Conservation (phyloP, 2,888 invertebrate species). For the Synergus gifuensis region DNA sequence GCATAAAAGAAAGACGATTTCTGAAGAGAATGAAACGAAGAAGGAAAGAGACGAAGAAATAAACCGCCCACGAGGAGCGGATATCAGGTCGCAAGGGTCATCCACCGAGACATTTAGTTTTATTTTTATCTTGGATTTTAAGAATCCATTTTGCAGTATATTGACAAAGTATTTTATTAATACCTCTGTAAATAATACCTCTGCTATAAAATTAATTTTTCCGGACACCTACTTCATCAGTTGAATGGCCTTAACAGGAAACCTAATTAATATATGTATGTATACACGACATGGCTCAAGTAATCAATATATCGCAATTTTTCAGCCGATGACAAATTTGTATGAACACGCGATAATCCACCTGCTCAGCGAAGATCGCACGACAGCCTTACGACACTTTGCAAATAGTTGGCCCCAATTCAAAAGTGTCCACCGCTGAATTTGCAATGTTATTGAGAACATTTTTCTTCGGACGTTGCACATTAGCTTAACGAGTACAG, state of each 20-base stretch:
- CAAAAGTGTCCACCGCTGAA: conserved; percentile 24
- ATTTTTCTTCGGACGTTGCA: conserved; percentile 9
- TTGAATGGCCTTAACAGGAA: background rate
- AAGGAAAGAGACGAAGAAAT: conserved; percentile 8
- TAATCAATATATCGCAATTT: conserved; percentile 22
- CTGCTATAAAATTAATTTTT: background rate
- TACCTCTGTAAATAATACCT: background rate
- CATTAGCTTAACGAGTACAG: conserved; percentile 3
- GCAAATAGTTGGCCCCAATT: conserved; percentile 37
- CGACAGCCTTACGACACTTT: conserved; percentile 9
- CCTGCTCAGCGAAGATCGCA: conserved; percentile 5
- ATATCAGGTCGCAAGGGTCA: conserved; percentile 67
- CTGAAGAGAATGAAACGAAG: conserved; percentile 7
- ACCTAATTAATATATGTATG: background rate
- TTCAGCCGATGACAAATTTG: conserved; percentile 26
- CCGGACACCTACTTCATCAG: background rate
- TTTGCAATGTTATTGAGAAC: conserved; percentile 17
- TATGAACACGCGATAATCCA: conserved; percentile 13
- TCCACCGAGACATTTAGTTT: conserved; percentile 60
- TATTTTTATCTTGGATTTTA: background rate
- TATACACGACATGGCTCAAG: background rate
- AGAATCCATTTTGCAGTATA: background rate
- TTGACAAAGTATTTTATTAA: background rate
- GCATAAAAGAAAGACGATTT: background rate
- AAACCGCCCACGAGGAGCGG: conserved; percentile 65